Conservation (phyloP, 2,888 invertebrate species). For the Acanthopleura granulata region DNA sequence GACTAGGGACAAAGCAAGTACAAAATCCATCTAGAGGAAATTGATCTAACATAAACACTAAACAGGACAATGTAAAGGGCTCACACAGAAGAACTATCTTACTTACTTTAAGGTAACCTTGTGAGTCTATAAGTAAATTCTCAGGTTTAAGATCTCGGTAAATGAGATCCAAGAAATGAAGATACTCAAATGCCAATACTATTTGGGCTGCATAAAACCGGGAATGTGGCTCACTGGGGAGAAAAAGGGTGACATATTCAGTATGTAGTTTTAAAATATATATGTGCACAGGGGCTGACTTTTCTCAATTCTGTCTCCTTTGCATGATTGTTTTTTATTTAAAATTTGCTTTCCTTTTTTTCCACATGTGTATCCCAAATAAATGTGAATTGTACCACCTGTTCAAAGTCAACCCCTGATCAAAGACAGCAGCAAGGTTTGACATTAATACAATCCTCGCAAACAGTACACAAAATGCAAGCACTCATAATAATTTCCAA, state of each 20-base stretch:
- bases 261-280: too few species aligned
- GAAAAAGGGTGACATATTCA: slow-evolving; percentile 35
- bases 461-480: too few species aligned
- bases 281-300: too few species aligned
- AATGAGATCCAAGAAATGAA: slow-evolving; percentile 98
- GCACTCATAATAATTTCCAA: too few species aligned
- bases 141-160: slow-evolving; percentile 99
- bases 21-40: slow-evolving; percentile 4
- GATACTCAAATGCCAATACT: slow-evolving; percentile 99
- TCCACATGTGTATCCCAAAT: too few species aligned
- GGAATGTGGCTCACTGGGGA: slow-evolving; percentile 93
- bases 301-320: too few species aligned
- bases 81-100: slow-evolving; percentile 21
- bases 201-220: slow-evolving; percentile 99
- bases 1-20: neutral
- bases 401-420: too few species aligned
- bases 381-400: too few species aligned
- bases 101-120: slow-evolving; percentile 70
- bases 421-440: too few species aligned
- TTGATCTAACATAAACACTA: neutral
- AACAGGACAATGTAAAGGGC: neutral
- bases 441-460: too few species aligned
- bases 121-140: slow-evolving; percentile 94
- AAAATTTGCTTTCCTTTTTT: too few species aligned
- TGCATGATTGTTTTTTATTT: too few species aligned